These are phyloP conservation scores for Parauchenoglanis punctatus DNA, from an alignment of 2,797 vertebrate species.

Conservation along the genomic window DNA sequence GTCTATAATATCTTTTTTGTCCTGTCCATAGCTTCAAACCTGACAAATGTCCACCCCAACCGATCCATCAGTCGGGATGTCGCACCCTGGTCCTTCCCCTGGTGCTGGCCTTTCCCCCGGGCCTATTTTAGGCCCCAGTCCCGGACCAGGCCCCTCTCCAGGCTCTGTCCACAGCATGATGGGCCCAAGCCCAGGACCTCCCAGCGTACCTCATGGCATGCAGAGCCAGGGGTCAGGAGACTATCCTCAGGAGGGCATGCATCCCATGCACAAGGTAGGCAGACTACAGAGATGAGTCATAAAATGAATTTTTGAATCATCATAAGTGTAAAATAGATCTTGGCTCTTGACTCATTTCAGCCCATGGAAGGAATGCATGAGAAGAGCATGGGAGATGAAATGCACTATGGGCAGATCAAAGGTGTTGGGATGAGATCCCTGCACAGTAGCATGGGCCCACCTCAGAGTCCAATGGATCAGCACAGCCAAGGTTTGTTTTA, in stretches of 20 bases:
- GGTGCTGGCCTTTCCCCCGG: conserved; percentile 93
- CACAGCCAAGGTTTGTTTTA: conserved; percentile 90
- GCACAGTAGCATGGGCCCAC: conserved; percentile 94
- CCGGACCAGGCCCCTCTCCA: conserved; percentile 94
- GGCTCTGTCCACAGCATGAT: conserved; percentile 97
- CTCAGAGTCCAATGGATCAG: conserved; percentile 98
- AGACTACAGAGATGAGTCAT: not conserved
- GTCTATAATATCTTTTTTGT: not conserved
- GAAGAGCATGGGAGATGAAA: conserved; percentile 88
- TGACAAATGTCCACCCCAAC: conserved; percentile 91
- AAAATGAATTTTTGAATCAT: not conserved
- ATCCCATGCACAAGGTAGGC: conserved; percentile 92
- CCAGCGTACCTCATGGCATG: conserved; percentile 85
- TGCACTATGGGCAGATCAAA: conserved; percentile 94
- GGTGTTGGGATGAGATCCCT: conserved; percentile 88
- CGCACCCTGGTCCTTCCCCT: conserved; percentile 94
- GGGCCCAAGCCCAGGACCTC: conserved; percentile 95
- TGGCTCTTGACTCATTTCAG: conserved; percentile 64
- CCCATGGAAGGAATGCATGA: conserved; percentile 92
- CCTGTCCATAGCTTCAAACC: conserved; percentile 18
- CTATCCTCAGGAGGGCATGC: conserved; percentile 89
- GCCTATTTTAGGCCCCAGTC: conserved; percentile 93
- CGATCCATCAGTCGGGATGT: conserved; percentile 88
- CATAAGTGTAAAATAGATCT: not conserved
- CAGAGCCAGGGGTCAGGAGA: conserved; percentile 85